Conservation (phyloP, 2,888 invertebrate genomes). For the Lepidonotus clava region DNA sequence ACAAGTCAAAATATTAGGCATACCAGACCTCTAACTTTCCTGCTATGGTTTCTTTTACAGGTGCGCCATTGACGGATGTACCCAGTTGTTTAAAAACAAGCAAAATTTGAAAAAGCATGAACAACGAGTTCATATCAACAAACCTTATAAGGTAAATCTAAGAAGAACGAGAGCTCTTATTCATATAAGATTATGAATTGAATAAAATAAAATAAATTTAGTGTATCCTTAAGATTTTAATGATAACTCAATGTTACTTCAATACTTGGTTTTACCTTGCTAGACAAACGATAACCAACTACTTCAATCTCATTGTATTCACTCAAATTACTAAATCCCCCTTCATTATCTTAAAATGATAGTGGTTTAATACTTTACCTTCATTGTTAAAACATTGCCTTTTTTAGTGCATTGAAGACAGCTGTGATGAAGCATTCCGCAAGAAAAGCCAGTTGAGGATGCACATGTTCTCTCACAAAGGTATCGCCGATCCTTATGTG, state of each 20-base stretch:
- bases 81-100: neutral
- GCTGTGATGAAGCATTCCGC: constrained; percentile 21
- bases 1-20: too few relatives aligned
- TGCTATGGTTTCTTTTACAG: constrained; percentile 5
- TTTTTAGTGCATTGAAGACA: neutral
- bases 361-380: neutral
- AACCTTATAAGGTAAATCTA: neutral
- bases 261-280: neutral
- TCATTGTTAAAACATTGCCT: neutral
- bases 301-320: neutral
- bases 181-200: neutral
- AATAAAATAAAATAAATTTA: neutral
- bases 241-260: neutral
- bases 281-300: neutral
- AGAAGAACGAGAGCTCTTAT: neutral
- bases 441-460: constrained; percentile 49
- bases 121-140: neutral
- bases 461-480: constrained; percentile 44
- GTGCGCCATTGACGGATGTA: neutral
- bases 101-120: neutral
- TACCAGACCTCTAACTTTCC: too few relatives aligned
- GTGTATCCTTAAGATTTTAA: neutral
- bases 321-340: too few relatives aligned
- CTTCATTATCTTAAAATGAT: neutral
- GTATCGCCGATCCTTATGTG: neutral